Conservation (phyloP, 1,140 invertebrate species). For the Scaptomyza pallida region DNA sequence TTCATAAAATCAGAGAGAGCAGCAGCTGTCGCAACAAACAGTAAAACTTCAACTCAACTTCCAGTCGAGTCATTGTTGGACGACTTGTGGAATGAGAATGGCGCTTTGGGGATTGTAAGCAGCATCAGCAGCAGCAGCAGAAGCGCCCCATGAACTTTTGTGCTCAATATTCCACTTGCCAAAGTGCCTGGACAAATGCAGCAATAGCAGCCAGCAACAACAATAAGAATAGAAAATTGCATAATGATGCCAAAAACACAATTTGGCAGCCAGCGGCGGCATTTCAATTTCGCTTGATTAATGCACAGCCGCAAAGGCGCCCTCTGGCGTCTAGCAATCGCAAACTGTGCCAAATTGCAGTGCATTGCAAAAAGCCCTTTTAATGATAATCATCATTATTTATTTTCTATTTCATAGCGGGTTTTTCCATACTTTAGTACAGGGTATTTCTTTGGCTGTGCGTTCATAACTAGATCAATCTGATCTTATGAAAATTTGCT, state of each 20-base stretch:
- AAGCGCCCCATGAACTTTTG: conserved; percentile 66
- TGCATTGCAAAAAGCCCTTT: conserved; percentile 29
- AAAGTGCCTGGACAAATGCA: conserved; percentile 58
- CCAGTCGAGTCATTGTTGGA: conserved; percentile 18
- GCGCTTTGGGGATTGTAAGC: neutral
- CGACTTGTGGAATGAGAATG: neutral
- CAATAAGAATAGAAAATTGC: conserved; percentile 37
- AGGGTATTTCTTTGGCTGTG: neutral
- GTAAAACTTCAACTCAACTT: conserved; percentile 37
- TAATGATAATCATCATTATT: conserved; percentile 51
- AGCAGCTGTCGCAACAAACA: conserved; percentile 52
- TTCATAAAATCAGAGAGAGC: conserved; percentile 49
- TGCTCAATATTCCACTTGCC: conserved; percentile 65
- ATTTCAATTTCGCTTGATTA: conserved; percentile 40
- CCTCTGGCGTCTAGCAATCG: conserved; percentile 23
- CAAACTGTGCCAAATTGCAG: conserved; percentile 68
- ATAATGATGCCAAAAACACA: conserved; percentile 47
- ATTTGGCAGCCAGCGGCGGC: conserved; percentile 31
- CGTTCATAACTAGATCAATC: neutral
- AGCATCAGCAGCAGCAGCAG: too few species aligned
- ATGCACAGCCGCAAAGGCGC: conserved; percentile 18
- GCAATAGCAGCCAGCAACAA: conserved; percentile 30
- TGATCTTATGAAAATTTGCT: conserved; percentile 24
- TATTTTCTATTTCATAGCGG: conserved; percentile 31
- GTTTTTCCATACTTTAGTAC: conserved; percentile 5